Evolutionary conservation across 2,888 invertebrate species (phyloP), one percentile per base, ranked within the genome.

Genomic region (Sesamia inferens): DNA sequence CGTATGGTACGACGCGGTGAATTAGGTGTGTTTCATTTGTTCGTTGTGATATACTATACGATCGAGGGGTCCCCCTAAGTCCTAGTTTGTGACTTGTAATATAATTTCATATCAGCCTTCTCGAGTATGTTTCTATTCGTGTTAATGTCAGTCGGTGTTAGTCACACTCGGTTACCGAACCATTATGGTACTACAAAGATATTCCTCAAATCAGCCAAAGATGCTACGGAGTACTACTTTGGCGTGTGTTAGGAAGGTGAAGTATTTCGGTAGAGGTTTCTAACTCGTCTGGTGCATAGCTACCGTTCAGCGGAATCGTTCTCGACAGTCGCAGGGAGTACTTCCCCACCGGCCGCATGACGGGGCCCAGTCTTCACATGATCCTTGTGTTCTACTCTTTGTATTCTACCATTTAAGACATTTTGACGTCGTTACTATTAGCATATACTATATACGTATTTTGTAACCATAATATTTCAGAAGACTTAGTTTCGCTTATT

Each of bases 101-200:
- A 42, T 57, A 58, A 72, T n/a, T 51, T 69, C 31, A 2, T 31
- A 31, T 31, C 51, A 76, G 58, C 68, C 22, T 78, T 66, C 78
- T 85, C 84, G 82, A 83, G 82, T 85, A 82, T 62, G 66, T 78
- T 76, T 72, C 48, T 42, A 39, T 58, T 65, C 44, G 62, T 76
- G 58, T 63, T 63, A 47, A 68, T 57, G 68, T 59, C 47, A 44
- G 44, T 31, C 22, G 61, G 54, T n/a, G 54, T 57, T 19, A n/a
- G 55, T 42, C 39, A 24, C n/a, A 62, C 19, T 42, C 39, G 8
- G 48, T 39, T n/a, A 16, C 61, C 10, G 4, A 59, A 44, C n/a
- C 44, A 19, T 10, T 6, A 2, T 5, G 6, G 14, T 6, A 16
- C 24, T 14, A 8, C n/a, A 48, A 16, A 59, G 13, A 24, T 47